Evolutionary conservation across 2,113 vertebrate genomes (phyloP).

Genomic region (Hiodon tergisus): DNA sequence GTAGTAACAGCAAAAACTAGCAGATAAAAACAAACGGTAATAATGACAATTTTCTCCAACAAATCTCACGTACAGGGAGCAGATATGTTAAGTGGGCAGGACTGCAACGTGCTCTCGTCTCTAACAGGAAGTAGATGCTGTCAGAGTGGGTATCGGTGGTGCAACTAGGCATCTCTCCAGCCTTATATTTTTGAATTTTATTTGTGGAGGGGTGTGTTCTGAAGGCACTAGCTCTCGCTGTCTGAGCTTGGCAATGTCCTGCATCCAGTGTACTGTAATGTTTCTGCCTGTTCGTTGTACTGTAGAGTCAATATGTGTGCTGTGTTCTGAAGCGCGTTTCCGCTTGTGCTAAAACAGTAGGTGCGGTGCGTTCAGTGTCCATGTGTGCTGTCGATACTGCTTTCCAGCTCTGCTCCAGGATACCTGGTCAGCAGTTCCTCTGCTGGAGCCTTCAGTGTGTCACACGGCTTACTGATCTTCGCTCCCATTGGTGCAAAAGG

Average conservation of each 20-base stretch:
- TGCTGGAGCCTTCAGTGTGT: conserved; percentile 35
- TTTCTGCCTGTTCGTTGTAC: not conserved
- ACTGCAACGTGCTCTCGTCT: not conserved
- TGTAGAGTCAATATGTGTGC: not conserved
- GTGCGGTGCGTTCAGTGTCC: conserved; percentile 21
- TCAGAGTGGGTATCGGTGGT: not conserved
- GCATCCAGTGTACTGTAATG: conserved; percentile 40
- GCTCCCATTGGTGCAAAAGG: not conserved
- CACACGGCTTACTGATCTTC: conserved; percentile 32
- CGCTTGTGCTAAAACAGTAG: not conserved
- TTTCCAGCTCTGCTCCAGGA: conserved; percentile 37
- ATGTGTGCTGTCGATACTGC: conserved; percentile 20
- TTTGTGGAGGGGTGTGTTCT: not conserved
- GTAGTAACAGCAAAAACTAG: too few relatives aligned
- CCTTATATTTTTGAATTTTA: not conserved
- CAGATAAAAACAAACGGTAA: too few relatives aligned
- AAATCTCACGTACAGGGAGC: too few relatives aligned
- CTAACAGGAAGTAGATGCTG: conserved; percentile 1
- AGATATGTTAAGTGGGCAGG: too few relatives aligned
- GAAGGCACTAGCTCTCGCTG: conserved; percentile 21
- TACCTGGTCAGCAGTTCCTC: conserved; percentile 17
- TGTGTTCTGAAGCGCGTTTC: not conserved
- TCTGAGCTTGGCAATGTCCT: conserved; percentile 25
- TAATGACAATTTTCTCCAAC: too few relatives aligned
- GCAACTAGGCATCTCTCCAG: not conserved